These are phyloP conservation scores for Drosophila rellima DNA, from an alignment of 2,888 invertebrate species.

Conservation along the genomic window DNA sequence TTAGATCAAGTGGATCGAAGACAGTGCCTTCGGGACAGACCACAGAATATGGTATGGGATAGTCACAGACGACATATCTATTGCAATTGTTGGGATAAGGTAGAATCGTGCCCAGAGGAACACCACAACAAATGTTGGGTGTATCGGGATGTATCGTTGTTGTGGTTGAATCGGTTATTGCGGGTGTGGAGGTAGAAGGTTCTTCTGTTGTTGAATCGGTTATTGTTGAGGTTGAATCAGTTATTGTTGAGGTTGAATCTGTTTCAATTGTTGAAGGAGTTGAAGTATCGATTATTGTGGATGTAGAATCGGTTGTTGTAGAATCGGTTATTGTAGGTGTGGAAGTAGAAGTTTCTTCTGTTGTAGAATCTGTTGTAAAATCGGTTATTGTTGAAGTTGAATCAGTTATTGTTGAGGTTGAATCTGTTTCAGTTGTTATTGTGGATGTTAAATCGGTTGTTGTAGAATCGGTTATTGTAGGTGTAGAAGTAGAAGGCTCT, in stretches of 20 bases:
- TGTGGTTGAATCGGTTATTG: constrained; percentile 12
- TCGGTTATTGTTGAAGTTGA: constrained; percentile 6
- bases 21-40: constrained; percentile 25
- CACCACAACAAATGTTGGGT: constrained; percentile 59
- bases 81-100: constrained; percentile 61
- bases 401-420: constrained; percentile 21
- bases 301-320: constrained; percentile 3
- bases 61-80: constrained; percentile 63
- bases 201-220: not conserved
- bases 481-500: constrained; percentile 2
- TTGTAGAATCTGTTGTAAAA: constrained; percentile 24
- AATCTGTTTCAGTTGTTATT: not conserved
- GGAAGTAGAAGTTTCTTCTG: constrained; percentile 8
- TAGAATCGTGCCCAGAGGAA: constrained; percentile 52
- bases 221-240: constrained; percentile 8
- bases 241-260: not conserved
- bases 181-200: too few relatives aligned
- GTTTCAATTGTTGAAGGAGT: constrained; percentile 15
- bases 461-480: constrained; percentile 15
- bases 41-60: constrained; percentile 55
- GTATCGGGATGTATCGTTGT: constrained; percentile 42
- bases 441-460: not conserved
- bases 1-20: constrained; percentile 21
- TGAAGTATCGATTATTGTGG: not conserved
- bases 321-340: constrained; percentile 24